Conservation (phyloP, 2,797 vertebrate genomes). For the Dipus sagitta region DNA sequence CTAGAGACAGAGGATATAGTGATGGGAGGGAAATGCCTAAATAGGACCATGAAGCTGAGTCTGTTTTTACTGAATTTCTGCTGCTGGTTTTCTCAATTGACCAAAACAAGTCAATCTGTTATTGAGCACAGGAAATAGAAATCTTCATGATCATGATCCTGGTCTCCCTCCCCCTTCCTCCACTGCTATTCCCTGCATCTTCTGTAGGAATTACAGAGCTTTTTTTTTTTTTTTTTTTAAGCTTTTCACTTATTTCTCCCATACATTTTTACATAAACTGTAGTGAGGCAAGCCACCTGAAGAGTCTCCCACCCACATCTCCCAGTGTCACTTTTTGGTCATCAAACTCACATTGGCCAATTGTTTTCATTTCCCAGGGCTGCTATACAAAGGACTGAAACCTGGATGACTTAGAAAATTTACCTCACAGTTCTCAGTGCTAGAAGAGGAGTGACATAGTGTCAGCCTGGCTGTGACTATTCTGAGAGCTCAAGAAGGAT, state of each 20-base stretch:
- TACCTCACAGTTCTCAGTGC: background rate
- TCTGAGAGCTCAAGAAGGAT: too few species aligned
- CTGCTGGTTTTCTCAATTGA: background rate
- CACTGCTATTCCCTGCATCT: rapidly evolving
- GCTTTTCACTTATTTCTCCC: background rate
- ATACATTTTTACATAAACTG: rapidly evolving
- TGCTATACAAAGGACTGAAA: too few species aligned
- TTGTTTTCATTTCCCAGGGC: background rate
- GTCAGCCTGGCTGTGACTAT: too few species aligned
- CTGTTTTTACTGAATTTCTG: background rate
- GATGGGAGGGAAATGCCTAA: background rate
- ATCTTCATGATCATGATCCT: rapidly evolving
- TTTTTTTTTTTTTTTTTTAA: too few species aligned
- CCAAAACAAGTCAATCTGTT: too few species aligned
- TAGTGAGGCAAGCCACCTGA: too few species aligned
- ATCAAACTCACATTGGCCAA: too few species aligned
- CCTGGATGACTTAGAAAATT: background rate
- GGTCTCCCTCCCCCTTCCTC: too few species aligned
- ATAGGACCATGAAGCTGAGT: rapidly evolving
- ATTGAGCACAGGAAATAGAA: background rate
- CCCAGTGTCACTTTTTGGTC: too few species aligned
- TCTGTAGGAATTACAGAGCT: background rate
- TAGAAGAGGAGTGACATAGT: background rate
- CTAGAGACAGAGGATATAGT: background rate
- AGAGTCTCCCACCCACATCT: too few species aligned